Percentiles rank a stretch among this genome's conserved stretches.
These are phyloP conservation scores for Scomberomorus guttatus DNA, from an alignment of 2,797 vertebrate genomes.

Conservation along the genomic window DNA sequence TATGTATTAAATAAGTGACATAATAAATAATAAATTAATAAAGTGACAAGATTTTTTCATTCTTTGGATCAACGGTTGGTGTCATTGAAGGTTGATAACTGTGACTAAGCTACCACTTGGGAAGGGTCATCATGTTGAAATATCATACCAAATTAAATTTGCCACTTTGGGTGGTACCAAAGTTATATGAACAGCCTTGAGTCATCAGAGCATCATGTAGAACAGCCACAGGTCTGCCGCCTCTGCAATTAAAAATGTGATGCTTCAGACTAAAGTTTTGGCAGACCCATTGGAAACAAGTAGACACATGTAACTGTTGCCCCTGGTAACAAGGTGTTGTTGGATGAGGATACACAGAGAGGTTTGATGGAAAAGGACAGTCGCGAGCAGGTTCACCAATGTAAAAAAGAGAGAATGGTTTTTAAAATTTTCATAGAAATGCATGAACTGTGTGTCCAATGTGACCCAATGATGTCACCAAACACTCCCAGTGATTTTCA, in stretches of 20 bases:
- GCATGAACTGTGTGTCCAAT: too few species aligned
- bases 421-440: background rate
- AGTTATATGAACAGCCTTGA: background rate
- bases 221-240: background rate
- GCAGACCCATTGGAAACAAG: slow-evolving; percentile 16
- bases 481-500: too few species aligned
- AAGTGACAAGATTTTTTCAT: too few species aligned
- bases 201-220: too few species aligned
- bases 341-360: slow-evolving; percentile 3
- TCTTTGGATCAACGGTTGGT: too few species aligned
- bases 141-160: too few species aligned
- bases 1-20: too few species aligned
- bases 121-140: too few species aligned
- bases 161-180: background rate
- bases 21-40: too few species aligned
- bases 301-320: slow-evolving; percentile 24
- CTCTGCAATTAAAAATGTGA: slow-evolving; percentile 10
- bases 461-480: too few species aligned
- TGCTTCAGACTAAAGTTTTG: background rate
- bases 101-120: too few species aligned
- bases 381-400: background rate
- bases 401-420: background rate
- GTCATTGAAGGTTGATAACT: too few species aligned
- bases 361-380: background rate
- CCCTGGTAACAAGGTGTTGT: slow-evolving; percentile 28